Evolutionary conservation across 2,113 vertebrate species (phyloP).

Genomic region (Rattus rattus): DNA sequence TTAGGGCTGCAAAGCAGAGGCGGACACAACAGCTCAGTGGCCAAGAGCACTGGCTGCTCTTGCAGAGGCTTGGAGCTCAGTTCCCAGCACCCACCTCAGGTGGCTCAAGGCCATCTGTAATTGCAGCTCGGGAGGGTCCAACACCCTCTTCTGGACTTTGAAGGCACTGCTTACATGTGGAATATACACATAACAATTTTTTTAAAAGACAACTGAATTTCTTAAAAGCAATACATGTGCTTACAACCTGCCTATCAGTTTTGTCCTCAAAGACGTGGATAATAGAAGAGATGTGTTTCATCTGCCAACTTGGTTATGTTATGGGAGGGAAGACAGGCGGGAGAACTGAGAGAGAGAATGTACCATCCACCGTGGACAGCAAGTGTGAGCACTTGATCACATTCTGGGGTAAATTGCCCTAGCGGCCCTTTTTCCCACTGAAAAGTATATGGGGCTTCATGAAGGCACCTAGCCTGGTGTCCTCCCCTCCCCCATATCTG

Average conservation of each 20-base stretch:
- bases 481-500: too few species aligned
- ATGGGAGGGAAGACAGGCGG: not conserved
- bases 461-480: not conserved
- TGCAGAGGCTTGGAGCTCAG: not conserved
- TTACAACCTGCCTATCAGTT: not conserved
- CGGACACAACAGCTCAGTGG: not conserved
- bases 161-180: not conserved
- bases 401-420: not conserved
- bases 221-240: constrained; percentile 36
- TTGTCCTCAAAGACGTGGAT: not conserved
- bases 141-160: not conserved
- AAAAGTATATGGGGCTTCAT: not conserved
- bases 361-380: not conserved
- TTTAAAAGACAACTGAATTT: not conserved
- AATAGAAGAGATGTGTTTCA: not conserved
- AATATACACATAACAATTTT: not conserved
- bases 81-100: not conserved
- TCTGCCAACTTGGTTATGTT: not conserved
- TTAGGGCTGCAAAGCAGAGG: constrained; percentile 16
- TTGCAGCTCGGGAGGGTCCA: not conserved
- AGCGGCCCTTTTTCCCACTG: not conserved
- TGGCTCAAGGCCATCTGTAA: not conserved
- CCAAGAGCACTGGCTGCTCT: not conserved
- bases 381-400: not conserved
- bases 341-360: constrained; percentile 1